Base-by-base conservation (phyloP, 2,797 vertebrate genomes). In the Syndactyla subalaris region DNA sequence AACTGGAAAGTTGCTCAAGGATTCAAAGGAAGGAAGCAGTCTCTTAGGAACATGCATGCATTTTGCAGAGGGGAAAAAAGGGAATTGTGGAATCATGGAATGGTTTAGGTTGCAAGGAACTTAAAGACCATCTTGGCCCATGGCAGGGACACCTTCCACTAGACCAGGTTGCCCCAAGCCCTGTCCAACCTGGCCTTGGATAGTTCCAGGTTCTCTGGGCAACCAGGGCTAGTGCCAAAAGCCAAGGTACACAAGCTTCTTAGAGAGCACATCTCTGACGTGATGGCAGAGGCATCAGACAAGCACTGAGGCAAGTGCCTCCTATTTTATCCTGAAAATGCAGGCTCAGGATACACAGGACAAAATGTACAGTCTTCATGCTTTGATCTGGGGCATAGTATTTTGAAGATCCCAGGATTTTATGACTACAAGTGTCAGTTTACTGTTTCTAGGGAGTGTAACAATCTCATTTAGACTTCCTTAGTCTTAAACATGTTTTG, bases 31-130 rank as follows among this genome's bases (percentile, higher is more conserved):
- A 84, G 30, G 24, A 86, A 72, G 12, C 63, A 34, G 4, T 5
- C 32, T 66, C 51, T 18, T 45, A 10, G 27, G 30, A 85, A 62
- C 12, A n/a, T 1, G 7, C 26, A 36, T 0, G 0, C 8, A 39
- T 68, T 86, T 62, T 73, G 30, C 23, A 10, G 32, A 71, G 10
- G 38, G 14, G 16, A 79, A 67, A 82, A 79, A 67, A 82, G 21
- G 7, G 13, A 76, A 62, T 15, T 4, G 0, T 14, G 36, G 43
- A 45, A 54, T 36, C 20, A 30, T 11, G 7, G 38, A 45, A 45
- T 6, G 14, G 29, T n/a, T 26, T 45, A 24, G 14, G 23, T 34
- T 83, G 23, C 38, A 63, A 83, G 24, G 4, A 24, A 26, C 24
- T 16, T 58, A 19, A 46, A 65, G 21, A 65, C 18, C 24, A 39